Conservation (phyloP, 2,888 invertebrate species). For the Pachymerium ferrugineum region DNA sequence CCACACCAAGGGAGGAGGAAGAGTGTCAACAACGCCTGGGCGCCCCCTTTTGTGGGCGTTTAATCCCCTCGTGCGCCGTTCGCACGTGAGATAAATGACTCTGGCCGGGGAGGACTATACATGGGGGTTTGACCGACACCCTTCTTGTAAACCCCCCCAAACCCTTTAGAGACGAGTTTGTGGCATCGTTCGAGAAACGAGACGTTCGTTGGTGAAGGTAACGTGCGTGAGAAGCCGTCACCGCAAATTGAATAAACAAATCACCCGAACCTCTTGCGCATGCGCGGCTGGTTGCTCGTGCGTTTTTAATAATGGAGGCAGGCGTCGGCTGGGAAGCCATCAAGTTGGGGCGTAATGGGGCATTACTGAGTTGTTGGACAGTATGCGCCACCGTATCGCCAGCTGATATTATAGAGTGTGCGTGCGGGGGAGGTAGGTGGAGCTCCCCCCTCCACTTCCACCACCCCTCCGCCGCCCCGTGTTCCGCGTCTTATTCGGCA, state of each 20-base stretch:
- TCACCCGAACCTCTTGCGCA: constrained; percentile 27
- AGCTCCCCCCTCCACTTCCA: too few relatives aligned
- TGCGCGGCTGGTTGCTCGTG: constrained; percentile 30
- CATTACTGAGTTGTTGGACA: constrained; percentile 18
- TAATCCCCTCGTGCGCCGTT: constrained; percentile 16
- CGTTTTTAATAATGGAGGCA: constrained; percentile 25
- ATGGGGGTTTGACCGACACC: not conserved
- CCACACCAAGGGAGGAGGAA: not conserved
- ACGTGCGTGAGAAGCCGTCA: constrained; percentile 11
- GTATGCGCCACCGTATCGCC: constrained; percentile 11
- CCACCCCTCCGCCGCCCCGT: not conserved
- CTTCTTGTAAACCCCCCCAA: not conserved
- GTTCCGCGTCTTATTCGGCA: constrained; percentile 10
- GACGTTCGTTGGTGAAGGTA: not conserved
- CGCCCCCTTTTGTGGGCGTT: constrained; percentile 16
- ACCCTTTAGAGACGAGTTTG: constrained; percentile 5
- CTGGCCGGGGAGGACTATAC: not conserved
- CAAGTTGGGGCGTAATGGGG: constrained; percentile 22
- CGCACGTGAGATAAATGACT: constrained; percentile 10
- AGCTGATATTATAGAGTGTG: constrained; percentile 5
- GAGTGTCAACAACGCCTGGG: constrained; percentile 12
- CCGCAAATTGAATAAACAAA: constrained; percentile 31
- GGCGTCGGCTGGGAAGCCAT: constrained; percentile 26
- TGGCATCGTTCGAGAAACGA: not conserved
- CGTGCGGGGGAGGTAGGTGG: constrained; percentile 5